Percentiles rank a stretch among this genome's conserved stretches.
phyloP scores from a whole-genome alignment of 1,140 invertebrate species.

The Bombus haemorrhoidalis region DNA sequence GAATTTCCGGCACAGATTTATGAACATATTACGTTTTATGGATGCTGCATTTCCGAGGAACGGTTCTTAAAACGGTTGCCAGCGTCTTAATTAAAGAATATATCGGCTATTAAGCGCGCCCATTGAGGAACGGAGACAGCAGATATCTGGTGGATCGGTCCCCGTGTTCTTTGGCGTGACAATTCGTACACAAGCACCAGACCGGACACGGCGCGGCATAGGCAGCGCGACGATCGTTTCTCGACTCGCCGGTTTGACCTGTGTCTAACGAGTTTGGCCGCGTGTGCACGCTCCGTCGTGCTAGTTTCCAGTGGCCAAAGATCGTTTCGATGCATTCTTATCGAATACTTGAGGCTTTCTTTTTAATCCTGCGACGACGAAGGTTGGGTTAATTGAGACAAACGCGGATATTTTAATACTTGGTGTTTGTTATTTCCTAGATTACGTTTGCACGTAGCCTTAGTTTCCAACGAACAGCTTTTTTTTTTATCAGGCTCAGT shows the following conservation, averaged over 20 bases:
- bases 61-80: constrained; percentile 2
- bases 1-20: constrained; percentile 23
- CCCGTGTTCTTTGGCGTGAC: not conserved
- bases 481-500: not conserved
- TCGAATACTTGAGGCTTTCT: not conserved
- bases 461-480: not conserved
- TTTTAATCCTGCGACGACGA: not conserved
- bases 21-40: constrained; percentile 32
- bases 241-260: constrained; percentile 19
- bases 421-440: not conserved
- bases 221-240: constrained; percentile 10
- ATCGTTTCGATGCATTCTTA: not conserved
- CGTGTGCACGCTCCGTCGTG: not conserved
- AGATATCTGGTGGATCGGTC: constrained; percentile 11
- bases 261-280: constrained; percentile 34
- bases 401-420: not conserved
- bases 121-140: constrained; percentile 5
- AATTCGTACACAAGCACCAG: constrained; percentile 14
- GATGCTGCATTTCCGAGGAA: not conserved
- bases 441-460: not conserved
- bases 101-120: constrained; percentile 10
- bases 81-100: constrained; percentile 37
- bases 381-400: not conserved
- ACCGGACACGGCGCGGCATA: not conserved
- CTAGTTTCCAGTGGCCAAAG: constrained; percentile 18